Base-by-base conservation (phyloP, 2,888 invertebrate genomes). In the Andrena marginata region DNA sequence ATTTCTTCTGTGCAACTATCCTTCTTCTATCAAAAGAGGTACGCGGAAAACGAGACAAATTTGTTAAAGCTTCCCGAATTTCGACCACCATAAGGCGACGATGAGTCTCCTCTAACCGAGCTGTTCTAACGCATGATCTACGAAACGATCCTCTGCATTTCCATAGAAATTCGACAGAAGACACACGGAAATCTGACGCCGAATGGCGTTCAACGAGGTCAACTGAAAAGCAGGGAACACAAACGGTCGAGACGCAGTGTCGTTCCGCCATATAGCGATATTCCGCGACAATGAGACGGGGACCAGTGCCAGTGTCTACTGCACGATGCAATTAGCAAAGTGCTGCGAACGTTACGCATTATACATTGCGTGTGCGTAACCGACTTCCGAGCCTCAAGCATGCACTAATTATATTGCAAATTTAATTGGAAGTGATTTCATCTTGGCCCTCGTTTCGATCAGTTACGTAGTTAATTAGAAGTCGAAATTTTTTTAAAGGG, bases 281-380 rank as follows among this genome's bases (percentile, higher is more conserved):
- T 54, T 67, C 54, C 54, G 35, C 20, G 69, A 77, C 68, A 33
- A 60, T 59, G 70, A 49, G 62, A 69, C 62, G 49, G 31, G 20
- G 48, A 20, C 62, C 59, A 26, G 48, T 59, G 29, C 64, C 42
- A 35, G 42, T 68, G 70, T 86, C 80, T 76, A 68, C 73, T 59
- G 64, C 51, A 72, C 82, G 70, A 87, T 77, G 85, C 88, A 90
- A 91, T 91, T 90, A 90, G 87, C 84, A 79, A 87, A 89, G 87
- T 89, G 84, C 80, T 75, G 65, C 78, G 68, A 86, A 87, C 82
- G 76, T 88, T 86, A 85, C 88, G 85, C 84, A 79, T 87, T 89
- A 82, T 71, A 75, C 80, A 73, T 81, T 75, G 70, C 81, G 56
- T 68, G 59, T 68, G 59, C 64, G 51, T 84, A 71, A 75, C 64